Base-by-base conservation (phyloP, 1,140 invertebrate species). In the Eumaeus atala region DNA sequence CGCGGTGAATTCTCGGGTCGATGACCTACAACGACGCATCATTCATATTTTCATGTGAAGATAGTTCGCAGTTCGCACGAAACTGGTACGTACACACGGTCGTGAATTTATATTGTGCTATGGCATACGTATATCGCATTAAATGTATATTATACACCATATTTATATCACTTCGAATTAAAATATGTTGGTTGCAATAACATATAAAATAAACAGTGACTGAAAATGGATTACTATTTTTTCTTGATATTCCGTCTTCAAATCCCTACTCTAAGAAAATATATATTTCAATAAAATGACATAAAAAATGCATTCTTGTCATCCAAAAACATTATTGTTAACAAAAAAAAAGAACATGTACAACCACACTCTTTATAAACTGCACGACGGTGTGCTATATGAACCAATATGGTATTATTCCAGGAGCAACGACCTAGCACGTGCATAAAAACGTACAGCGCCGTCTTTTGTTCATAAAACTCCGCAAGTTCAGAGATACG, bases 341-440 rank as follows among this genome's bases (percentile, higher is more conserved):
- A n/a, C n/a, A n/a, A n/a, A n/a, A n/a, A n/a, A n/a, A n/a, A n/a
- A n/a, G n/a, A n/a, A n/a, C n/a, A n/a, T n/a, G n/a, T n/a, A n/a
- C n/a, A n/a, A n/a, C n/a, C n/a, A 1, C 34, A 12, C 11, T 7
- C 28, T 49, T 54, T 16, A 51, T n/a, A 53, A 54, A 59, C 12
- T 17, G 28, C n/a, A 10, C 9, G 34, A 10, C 48, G 33, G 38
- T 64, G 61, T 62, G 60, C 61, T 33, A 5, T 17, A 50, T 35
- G 36, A 52, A 58, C 48, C 44, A 28, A 21, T 50, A 62, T 59
- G 58, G 61, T 62, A 65, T 70, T 62, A 74, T 68, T 72, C 62
- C 61, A 54, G 51, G 73, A 54, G 61, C 66, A 66, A 66, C 56
- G 73, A 72, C 68, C 72, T 56, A 58, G 47, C 67, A 61, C 59